Evolutionary conservation across 2,113 vertebrate species (phyloP).

Genomic region (Laticauda colubrina): DNA sequence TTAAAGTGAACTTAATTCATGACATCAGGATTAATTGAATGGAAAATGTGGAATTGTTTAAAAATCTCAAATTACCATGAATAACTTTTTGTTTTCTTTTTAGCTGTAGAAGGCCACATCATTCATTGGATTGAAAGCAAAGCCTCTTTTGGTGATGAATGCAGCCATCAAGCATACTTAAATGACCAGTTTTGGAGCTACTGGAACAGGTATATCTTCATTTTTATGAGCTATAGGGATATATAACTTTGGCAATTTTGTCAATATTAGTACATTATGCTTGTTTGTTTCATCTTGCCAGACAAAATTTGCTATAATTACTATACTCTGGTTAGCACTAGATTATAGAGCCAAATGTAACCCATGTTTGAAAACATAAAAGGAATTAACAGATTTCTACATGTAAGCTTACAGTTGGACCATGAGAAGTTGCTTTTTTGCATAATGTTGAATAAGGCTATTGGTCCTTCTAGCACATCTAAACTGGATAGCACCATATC

Average conservation of each 20-base stretch:
- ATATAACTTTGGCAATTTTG: neutral
- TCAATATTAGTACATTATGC: neutral
- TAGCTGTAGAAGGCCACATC: constrained; percentile 94
- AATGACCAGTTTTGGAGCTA: constrained; percentile 99
- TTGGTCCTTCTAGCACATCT: neutral
- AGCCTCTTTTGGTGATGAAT: constrained; percentile 96
- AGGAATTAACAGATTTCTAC: neutral
- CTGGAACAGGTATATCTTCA: constrained; percentile 89
- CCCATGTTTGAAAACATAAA: neutral
- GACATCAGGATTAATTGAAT: neutral
- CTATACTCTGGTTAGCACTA: constrained; percentile 36
- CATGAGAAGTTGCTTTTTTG: neutral
- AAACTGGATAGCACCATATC: neutral
- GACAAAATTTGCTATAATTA: neutral
- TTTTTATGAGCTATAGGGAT: neutral
- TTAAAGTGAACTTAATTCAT: neutral
- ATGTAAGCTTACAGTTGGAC: neutral
- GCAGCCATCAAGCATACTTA: constrained; percentile 91
- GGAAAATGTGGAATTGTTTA: neutral
- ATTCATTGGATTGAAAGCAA: constrained; percentile 99
- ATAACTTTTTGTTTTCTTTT: constrained; percentile 21
- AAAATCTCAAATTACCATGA: neutral
- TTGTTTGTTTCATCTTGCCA: neutral
- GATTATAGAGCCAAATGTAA: constrained; percentile 24
- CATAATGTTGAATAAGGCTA: neutral